Base-by-base conservation (phyloP, 2,888 invertebrate species). In the Drosophila colorata region DNA sequence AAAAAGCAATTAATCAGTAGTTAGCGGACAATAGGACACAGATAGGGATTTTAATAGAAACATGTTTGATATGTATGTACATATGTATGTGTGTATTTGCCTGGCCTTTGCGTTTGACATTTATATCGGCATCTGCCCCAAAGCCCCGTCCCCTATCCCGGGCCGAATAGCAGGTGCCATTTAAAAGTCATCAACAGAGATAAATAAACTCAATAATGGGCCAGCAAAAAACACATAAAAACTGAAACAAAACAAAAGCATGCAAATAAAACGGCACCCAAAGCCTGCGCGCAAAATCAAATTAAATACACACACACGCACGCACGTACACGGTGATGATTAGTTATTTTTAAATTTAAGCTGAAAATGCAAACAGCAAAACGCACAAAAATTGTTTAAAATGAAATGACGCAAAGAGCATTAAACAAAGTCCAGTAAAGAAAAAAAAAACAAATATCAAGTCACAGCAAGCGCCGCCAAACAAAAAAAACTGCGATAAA, bases 371-470 rank as follows among this genome's bases (percentile, higher is more conserved):
- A 72, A 79, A 60, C 65, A 65, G 38, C 41, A 67, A 69, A 73
- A 59, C 61, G 53, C 44, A 78, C 53, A 51, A 83, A 81, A 80
- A 69, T 67, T 75, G 69, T 69, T 78, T 56, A 68, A 86, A 82
- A 70, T 68, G 60, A 81, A 87, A 86, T 86, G 87, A 86, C 75
- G 83, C 84, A 84, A 83, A 75, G 81, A 84, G 84, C 87, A 88
- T 88, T 83, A 75, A 86, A 49, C 74, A 77, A 72, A 84, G 72
- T 80, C 74, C 74, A 47, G 43, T 13, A 49, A 33, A 40, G 40
- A 53, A 55, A 64, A 66, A 33, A 63, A 60, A 63, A 64, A 58
- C 47, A 49, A 33, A 71, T 56, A 65, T 47, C 70, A 72, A 79
- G 79, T 69, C 67, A 52, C 60, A 64, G 61, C 44, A 66, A 76